Conservation (phyloP, 2,113 vertebrate species). For the Probosciger aterrimus region DNA sequence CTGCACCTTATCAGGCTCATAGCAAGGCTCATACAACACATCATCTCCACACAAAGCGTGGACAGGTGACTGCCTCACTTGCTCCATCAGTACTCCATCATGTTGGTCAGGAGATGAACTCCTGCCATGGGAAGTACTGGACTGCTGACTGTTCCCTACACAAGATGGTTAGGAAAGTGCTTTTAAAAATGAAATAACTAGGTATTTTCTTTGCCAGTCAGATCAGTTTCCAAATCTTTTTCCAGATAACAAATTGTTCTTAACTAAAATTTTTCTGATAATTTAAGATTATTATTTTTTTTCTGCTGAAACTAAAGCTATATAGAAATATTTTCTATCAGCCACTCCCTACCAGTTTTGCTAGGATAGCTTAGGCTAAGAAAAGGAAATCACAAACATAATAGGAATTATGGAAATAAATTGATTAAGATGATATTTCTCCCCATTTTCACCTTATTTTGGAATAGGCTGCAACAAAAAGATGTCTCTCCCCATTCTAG, state of each 20-base stretch:
- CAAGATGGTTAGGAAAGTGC: neutral
- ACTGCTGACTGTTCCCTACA: neutral
- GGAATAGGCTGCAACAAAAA: neutral
- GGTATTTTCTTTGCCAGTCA: neutral
- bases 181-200: neutral
- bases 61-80: neutral
- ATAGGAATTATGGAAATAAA: neutral
- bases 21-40: neutral
- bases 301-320: neutral
- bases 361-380: neutral
- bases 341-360: neutral
- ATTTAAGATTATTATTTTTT: neutral
- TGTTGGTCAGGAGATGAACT: neutral
- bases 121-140: neutral
- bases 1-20: accelerated
- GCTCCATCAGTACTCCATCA: neutral
- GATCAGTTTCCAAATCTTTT: neutral
- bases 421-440: neutral
- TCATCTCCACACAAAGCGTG: neutral
- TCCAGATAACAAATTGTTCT: neutral
- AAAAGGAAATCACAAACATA: neutral
- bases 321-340: neutral
- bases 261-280: neutral
- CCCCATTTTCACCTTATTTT: neutral
- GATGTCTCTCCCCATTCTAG: neutral